These are phyloP conservation scores for Carposina sasakii DNA, from an alignment of 1,140 invertebrate species.

Conservation along the genomic window DNA sequence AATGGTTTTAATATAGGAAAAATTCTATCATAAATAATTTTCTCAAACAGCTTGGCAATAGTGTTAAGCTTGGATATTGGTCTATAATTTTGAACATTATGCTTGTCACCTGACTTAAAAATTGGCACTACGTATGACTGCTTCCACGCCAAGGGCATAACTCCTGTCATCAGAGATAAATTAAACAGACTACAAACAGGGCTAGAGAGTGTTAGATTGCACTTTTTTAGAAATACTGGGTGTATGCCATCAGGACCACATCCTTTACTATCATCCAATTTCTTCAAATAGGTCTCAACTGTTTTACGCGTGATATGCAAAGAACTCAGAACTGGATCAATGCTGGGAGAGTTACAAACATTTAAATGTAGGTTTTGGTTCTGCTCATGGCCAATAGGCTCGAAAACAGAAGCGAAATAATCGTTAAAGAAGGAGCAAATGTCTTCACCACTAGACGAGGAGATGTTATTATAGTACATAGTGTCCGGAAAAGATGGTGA, in stretches of 20 bases:
- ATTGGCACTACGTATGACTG: conserved; percentile 1
- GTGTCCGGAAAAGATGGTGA: neutral
- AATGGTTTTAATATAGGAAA: conserved; percentile 3
- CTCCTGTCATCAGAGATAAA: neutral
- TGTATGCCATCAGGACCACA: too few species aligned
- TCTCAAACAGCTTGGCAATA: conserved; percentile 11
- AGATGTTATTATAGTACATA: conserved; percentile 6
- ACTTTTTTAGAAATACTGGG: neutral
- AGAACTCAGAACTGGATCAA: too few species aligned
- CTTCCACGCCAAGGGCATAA: conserved; percentile 5
- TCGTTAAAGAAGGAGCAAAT: too few species aligned
- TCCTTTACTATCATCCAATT: too few species aligned
- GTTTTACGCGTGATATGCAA: too few species aligned
- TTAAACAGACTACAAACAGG: conserved; percentile 3
- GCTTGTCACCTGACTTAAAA: conserved; percentile 11
- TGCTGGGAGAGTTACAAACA: too few species aligned
- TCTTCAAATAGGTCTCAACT: too few species aligned
- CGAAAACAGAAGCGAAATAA: too few species aligned
- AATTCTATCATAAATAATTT: conserved; percentile 11
- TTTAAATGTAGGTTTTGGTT: too few species aligned
- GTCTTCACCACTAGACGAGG: too few species aligned
- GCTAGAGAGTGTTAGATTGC: neutral
- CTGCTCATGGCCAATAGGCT: too few species aligned
- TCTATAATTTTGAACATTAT: conserved; percentile 7
- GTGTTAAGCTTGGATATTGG: conserved; percentile 6